phyloP scores from a whole-genome alignment of 2,797 vertebrate species.

The Lophius americanus region DNA sequence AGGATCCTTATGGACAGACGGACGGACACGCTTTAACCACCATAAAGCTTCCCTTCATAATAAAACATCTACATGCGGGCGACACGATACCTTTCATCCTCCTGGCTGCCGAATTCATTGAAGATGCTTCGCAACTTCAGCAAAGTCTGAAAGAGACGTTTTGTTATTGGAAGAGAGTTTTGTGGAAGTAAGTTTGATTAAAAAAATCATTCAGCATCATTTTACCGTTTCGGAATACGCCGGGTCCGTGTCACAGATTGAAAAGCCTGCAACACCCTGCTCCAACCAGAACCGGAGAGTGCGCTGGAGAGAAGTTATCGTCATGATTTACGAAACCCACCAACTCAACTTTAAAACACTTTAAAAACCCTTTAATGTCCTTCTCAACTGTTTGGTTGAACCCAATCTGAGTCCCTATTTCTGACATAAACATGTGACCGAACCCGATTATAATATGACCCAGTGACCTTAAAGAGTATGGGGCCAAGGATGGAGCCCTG shows the following conservation, averaged over 20 bases:
- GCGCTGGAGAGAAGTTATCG: constrained; percentile 41
- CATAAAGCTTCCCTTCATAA: not conserved
- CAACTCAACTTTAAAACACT: too few species aligned
- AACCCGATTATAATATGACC: too few species aligned
- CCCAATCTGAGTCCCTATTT: too few species aligned
- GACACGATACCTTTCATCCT: constrained; percentile 68
- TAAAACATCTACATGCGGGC: not conserved
- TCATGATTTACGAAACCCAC: not conserved
- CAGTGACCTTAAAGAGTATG: too few species aligned
- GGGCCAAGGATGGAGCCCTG: too few species aligned
- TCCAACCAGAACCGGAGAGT: constrained; percentile 77
- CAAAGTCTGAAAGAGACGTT: constrained; percentile 66
- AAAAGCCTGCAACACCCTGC: constrained; percentile 78
- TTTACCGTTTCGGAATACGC: constrained; percentile 76
- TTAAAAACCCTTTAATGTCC: too few species aligned
- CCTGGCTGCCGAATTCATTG: constrained; percentile 62
- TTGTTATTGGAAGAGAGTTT: not conserved
- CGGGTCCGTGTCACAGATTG: constrained; percentile 78
- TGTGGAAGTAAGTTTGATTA: not conserved
- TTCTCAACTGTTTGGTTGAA: too few species aligned
- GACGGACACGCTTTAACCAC: not conserved
- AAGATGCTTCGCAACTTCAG: constrained; percentile 68
- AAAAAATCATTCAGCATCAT: not conserved
- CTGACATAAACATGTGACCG: too few species aligned
- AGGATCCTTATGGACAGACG: constrained; percentile 68